Base-by-base conservation (phyloP, 2,888 invertebrate genomes). In the Spicauda simplicius region DNA sequence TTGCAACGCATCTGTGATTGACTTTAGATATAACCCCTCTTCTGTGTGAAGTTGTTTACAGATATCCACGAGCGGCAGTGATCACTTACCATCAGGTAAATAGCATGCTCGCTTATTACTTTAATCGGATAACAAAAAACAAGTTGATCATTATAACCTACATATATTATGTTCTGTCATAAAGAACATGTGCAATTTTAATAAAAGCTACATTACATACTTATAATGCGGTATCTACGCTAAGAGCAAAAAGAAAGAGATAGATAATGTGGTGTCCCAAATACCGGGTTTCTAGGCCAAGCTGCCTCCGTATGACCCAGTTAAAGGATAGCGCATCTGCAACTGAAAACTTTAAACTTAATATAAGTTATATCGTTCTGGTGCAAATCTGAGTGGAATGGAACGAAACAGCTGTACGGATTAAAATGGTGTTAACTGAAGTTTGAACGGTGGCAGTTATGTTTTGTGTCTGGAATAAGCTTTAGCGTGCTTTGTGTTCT, bases 241-340 rank as follows among this genome's bases (percentile, higher is more conserved):
- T 16, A 6, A 16, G 30, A 30, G 50, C 50, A 60, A 52, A 60
- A n/a, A 25, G 48, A 48, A 14, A 14, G 41, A 48, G 7, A 48
- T 48, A 48, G 16, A 16, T 48, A 2, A 18, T 60, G 2, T 61
- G 37, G 57, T 16, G 37, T 52, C 20, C 48, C 19, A 37, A 56
- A 64, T 4, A 2, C 33, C 8, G 16, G 57, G 64, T 64, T 64
- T 64, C 57, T 64, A 48, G 64, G 64, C 57, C 57, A 52, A 11
- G 52, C 48, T 64, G 56, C 20, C 20, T 64, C 33, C 25, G 53
- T 52, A 52, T 58, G 58, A 58, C 64, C 64, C 41, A 53, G 50
- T 53, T 64, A 16, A 19, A 64, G 37, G 18, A 41, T 12, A 19
- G 63, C 64, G 57, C 64, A 64, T 64, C 53, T 64, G 64, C 18